phyloP scores from a whole-genome alignment of 2,888 invertebrate species.

The Alsophila aescularia region DNA sequence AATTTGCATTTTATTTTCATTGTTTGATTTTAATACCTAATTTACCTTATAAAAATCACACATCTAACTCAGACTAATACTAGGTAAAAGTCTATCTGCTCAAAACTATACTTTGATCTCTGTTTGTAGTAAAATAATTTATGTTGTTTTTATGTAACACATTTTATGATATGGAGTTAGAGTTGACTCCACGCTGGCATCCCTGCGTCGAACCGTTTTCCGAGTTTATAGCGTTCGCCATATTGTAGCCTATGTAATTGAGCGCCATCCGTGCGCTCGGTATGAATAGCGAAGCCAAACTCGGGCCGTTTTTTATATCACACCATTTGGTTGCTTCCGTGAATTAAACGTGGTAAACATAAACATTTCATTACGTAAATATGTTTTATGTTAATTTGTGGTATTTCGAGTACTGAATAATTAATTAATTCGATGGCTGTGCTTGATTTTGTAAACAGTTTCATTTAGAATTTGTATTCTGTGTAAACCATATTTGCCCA shows the following conservation, averaged over 20 bases:
- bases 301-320: constrained; percentile 22
- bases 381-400: not conserved
- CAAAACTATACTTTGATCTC: too few species aligned
- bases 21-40: too few species aligned
- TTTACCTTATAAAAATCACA: too few species aligned
- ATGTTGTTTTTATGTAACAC: not conserved
- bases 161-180: not conserved
- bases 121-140: too few species aligned
- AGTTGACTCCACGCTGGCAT: constrained; percentile 7
- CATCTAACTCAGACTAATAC: too few species aligned
- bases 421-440: not conserved
- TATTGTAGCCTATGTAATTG: constrained; percentile 42
- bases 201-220: constrained; percentile 17
- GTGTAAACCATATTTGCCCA: too few species aligned
- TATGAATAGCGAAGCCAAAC: constrained; percentile 46
- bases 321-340: constrained; percentile 22
- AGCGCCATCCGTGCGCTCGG: constrained; percentile 41
- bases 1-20: too few species aligned
- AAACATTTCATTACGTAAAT: constrained; percentile 4
- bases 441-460: not conserved
- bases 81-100: too few species aligned
- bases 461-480: too few species aligned
- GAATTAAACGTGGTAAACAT: constrained; percentile 9
- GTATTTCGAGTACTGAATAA: constrained; percentile 1
- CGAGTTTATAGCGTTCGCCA: constrained; percentile 28